phyloP scores from a whole-genome alignment of 2,113 vertebrate genomes.

The Puffinus mauretanicus region DNA sequence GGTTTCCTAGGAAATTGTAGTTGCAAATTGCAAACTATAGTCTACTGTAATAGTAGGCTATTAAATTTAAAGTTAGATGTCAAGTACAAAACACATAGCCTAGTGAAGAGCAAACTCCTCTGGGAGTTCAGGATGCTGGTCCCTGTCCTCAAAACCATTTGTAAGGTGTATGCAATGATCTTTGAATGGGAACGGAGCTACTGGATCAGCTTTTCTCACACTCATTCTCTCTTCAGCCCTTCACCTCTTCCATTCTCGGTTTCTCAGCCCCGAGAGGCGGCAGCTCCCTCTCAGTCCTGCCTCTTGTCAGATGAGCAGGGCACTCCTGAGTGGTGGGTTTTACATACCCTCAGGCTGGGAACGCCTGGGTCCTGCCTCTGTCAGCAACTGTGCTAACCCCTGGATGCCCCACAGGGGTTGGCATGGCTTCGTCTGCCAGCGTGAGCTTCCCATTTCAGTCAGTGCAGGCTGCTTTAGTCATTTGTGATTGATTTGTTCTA shows the following conservation, averaged over 20 bases:
- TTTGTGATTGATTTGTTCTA: neutral
- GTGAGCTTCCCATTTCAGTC: neutral
- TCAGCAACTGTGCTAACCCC: neutral
- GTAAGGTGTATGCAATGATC: neutral
- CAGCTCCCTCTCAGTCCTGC: neutral
- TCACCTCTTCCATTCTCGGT: neutral
- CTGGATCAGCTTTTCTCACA: neutral
- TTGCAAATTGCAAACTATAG: neutral
- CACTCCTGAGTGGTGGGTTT: neutral
- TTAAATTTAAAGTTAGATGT: neutral
- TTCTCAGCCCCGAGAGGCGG: neutral
- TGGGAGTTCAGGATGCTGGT: neutral
- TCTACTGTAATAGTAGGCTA: neutral
- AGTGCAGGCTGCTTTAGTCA: neutral
- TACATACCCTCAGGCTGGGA: neutral
- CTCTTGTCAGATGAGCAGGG: neutral
- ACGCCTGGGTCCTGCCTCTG: neutral
- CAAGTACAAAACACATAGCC: neutral
- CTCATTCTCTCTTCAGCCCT: neutral
- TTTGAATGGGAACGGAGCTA: neutral
- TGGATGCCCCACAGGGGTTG: too few species aligned
- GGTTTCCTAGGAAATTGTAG: neutral
- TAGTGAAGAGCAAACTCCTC: neutral
- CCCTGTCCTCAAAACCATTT: neutral
- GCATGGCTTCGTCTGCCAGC: neutral